Evolutionary conservation across 2,888 invertebrate species (phyloP), one percentile per base, ranked within the genome.

Genomic region (Glaucopsyche alexis): DNA sequence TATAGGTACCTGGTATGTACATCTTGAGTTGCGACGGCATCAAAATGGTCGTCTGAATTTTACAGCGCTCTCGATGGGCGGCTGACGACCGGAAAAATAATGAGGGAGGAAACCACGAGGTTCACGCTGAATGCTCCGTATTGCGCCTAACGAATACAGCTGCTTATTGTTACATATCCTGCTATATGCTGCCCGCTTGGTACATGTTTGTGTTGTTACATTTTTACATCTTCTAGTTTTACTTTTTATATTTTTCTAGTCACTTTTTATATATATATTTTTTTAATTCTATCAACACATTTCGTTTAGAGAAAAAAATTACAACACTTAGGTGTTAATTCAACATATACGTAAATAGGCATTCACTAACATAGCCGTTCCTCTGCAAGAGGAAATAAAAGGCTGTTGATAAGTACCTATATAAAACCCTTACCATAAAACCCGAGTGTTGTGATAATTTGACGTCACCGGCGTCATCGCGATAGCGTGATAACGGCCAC

Each of bases 41-140:
- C 75, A 73, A 75, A 75, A 55, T 49, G 16, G 69, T 70, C 71
- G 72, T 40, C 60, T 60, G 71, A 73, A 75, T 76, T 76, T 74
- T 72, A 73, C 73, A 73, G 81, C 80, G 81, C 81, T 75, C 77
- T 77, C 83, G 84, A 84, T 84, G 89, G 89, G 86, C 84, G 81
- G 83, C 77, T 83, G 86, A 80, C 86, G 84, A 90, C 86, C 91
- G 91, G 89, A 87, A 91, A 91, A 91, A 91, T 91, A 91, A 91
- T 91, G 89, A 88, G 79, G 78, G 80, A 79, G 76, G 78, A 82
- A 81, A 79, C 78, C 72, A 74, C 72, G 77, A 76, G 78, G 70
- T 72, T 71, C 74, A 70, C 72, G 72, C 55, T 60, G 66, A 55
- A 55, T 45, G 49, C 74, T 45, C 73, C 60, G 71, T 71, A 69